These are phyloP conservation scores for Gymnarchus niloticus DNA, from an alignment of 2,113 vertebrate species.

Conservation along the genomic window DNA sequence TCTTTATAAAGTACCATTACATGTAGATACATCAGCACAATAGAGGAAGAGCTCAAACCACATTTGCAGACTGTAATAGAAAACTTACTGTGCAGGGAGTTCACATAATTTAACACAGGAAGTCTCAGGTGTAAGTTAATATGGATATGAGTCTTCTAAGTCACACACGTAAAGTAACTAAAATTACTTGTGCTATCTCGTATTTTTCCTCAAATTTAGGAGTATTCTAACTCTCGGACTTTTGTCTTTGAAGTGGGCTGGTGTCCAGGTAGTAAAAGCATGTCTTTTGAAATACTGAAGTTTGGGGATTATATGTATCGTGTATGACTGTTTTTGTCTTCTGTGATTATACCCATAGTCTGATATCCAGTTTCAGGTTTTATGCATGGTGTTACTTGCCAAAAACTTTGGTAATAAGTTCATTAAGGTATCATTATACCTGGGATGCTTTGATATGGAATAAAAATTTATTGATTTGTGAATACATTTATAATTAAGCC, in stretches of 20 bases:
- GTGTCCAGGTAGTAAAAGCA: neutral
- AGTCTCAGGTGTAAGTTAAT: neutral
- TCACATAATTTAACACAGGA: neutral
- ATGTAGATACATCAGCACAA: neutral
- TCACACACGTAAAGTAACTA: neutral
- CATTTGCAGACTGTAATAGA: neutral
- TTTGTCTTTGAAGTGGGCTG: neutral
- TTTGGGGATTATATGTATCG: neutral
- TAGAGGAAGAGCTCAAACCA: neutral
- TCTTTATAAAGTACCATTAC: neutral
- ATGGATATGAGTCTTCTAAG: too few relatives aligned
- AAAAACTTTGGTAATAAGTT: neutral
- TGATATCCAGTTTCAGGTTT: neutral
- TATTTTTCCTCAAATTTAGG: neutral
- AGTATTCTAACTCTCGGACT: neutral
- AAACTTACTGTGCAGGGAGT: neutral
- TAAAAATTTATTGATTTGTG: constrained; percentile 3
- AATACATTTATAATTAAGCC: neutral
- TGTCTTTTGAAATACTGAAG: neutral
- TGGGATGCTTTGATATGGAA: neutral
- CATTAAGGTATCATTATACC: neutral
- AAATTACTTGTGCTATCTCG: neutral
- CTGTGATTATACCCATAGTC: neutral
- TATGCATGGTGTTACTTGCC: neutral
- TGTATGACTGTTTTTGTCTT: neutral